Conservation (phyloP, 2,888 invertebrate genomes). For the Malthinus seriepunctatus region DNA sequence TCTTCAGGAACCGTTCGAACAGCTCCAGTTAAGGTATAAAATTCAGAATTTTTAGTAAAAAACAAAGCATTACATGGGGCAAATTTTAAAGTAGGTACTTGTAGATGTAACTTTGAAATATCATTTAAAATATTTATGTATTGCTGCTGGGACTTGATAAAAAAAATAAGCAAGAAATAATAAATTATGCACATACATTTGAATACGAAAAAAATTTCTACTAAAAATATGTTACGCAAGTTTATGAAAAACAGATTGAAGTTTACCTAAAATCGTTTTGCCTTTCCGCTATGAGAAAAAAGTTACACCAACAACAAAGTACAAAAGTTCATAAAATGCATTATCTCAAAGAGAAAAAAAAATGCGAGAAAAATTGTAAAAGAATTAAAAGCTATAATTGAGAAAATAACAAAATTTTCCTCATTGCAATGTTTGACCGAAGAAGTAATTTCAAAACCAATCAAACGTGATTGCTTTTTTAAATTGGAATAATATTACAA, state of each 20-base stretch:
- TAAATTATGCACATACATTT: constrained; percentile 17
- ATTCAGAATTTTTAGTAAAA: too few species aligned
- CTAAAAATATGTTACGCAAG: constrained; percentile 1
- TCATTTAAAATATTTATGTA: too few species aligned
- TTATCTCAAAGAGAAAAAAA: too few species aligned
- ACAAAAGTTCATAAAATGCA: too few species aligned
- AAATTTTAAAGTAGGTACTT: too few species aligned
- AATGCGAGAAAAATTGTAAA: neutral
- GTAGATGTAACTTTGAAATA: too few species aligned
- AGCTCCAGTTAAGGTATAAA: too few species aligned
- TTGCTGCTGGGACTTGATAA: too few species aligned
- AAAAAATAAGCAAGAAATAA: constrained; percentile 5
- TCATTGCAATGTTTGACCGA: constrained; percentile 17
- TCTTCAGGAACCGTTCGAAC: too few species aligned
- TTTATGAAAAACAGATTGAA: constrained; percentile 6
- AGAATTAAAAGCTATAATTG: constrained; percentile 10
- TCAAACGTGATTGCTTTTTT: constrained; percentile 23
- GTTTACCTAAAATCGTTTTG: neutral
- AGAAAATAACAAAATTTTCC: constrained; percentile 16
- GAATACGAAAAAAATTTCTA: constrained; percentile 1
- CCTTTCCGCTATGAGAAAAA: too few species aligned
- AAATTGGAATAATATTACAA: constrained; percentile 17
- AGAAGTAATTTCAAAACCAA: constrained; percentile 20
- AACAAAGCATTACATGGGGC: too few species aligned
- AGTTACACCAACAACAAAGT: too few species aligned